Evolutionary conservation across 2,797 vertebrate species (phyloP).

Genomic region (Philypnodon macrostomus): DNA sequence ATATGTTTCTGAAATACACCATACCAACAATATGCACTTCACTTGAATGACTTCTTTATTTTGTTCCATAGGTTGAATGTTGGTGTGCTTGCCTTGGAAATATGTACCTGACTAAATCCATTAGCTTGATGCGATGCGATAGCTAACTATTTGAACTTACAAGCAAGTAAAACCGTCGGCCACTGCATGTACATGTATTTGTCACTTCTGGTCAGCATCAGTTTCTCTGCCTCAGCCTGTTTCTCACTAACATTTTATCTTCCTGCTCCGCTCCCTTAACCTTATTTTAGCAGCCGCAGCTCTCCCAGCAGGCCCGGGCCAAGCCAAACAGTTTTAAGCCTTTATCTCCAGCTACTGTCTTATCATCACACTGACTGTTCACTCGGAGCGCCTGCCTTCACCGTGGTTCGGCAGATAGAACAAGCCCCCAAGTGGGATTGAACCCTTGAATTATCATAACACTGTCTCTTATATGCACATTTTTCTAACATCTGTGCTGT

Average conservation of each 20-base stretch:
- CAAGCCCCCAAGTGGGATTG: conserved; percentile 9
- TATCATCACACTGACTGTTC: conserved; percentile 42
- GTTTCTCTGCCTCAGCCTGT: conserved; percentile 15
- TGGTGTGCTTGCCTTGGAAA: no score
- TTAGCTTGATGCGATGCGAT: no score
- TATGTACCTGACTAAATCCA: no score
- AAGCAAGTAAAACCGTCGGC: no score
- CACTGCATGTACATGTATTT: conserved; percentile 8
- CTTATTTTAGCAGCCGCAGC: conserved; percentile 33
- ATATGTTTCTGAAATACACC: no score
- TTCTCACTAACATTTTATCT: conserved; percentile 50
- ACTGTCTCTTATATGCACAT: background rate
- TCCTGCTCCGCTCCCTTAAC: conserved; percentile 22
- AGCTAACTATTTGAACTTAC: no score
- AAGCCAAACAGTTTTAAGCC: conserved; percentile 42
- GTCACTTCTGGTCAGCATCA: conserved; percentile 37
- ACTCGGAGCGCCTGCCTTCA: conserved; percentile 32
- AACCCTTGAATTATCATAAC: conserved; percentile 14
- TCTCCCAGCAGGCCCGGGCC: conserved; percentile 27
- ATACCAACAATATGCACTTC: no score
- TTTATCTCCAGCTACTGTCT: conserved; percentile 39
- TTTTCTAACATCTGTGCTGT: conserved; percentile 15
- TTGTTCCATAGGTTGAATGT: no score
- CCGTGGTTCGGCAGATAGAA: conserved; percentile 29
- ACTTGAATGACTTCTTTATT: no score